A percentile compares a stretch with the other conserved stretches of the same genome.
These are phyloP conservation scores for Melipona bicolor DNA, from an alignment of 2,888 invertebrate genomes.

Conservation along the genomic window DNA sequence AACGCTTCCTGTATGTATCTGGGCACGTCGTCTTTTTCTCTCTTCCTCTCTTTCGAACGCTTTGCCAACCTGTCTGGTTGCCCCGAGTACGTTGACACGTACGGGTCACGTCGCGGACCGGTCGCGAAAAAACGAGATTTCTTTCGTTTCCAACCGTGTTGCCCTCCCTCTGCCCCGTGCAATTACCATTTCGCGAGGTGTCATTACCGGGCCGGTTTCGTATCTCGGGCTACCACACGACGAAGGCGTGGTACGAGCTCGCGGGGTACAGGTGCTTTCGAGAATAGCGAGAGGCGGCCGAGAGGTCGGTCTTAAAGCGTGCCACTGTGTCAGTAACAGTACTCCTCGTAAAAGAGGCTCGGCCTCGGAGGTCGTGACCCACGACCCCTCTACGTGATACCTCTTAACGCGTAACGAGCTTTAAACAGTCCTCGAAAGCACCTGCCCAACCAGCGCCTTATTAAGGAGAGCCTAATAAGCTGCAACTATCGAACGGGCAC, in stretches of 20 bases:
- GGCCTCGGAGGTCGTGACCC: constrained; percentile 65
- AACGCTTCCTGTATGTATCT: too few species aligned
- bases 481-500: neutral
- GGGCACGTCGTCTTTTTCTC: too few species aligned
- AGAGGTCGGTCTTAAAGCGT: constrained; percentile 74
- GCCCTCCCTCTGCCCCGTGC: neutral
- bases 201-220: constrained; percentile 32
- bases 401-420: constrained; percentile 64
- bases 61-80: neutral
- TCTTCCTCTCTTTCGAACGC: neutral
- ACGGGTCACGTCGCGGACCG: neutral
- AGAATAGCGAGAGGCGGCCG: constrained; percentile 60
- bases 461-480: constrained; percentile 44
- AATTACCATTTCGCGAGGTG: constrained; percentile 39
- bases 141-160: constrained; percentile 8
- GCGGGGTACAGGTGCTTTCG: constrained; percentile 60
- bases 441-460: constrained; percentile 38
- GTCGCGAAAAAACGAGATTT: constrained; percentile 25
- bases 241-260: constrained; percentile 46
- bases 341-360: constrained; percentile 76
- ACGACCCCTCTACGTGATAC: constrained; percentile 67
- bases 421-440: constrained; percentile 61
- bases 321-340: constrained; percentile 82
- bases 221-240: constrained; percentile 23
- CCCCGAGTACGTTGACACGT: constrained; percentile 24